Evolutionary conservation across 2,888 invertebrate genomes (phyloP).

Genomic region (Fabriciana adippe): DNA sequence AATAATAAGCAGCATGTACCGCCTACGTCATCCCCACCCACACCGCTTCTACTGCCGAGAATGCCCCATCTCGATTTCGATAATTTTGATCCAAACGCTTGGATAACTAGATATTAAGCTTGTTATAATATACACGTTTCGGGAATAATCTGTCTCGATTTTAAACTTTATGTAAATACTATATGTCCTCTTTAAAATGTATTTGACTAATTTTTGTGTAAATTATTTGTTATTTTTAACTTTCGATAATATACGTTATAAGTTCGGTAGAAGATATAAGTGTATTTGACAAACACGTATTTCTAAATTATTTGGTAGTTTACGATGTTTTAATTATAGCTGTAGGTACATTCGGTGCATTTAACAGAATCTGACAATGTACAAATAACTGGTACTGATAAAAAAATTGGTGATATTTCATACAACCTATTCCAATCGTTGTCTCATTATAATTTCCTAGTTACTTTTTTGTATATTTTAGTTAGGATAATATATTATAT

Average conservation of each 20-base stretch:
- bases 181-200: no score
- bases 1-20: slow-evolving; percentile 45
- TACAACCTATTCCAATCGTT: slow-evolving; percentile 12
- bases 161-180: no score
- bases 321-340: not conserved
- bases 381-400: slow-evolving; percentile 4
- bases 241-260: not conserved
- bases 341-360: not conserved
- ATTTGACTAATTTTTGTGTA: not conserved
- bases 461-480: slow-evolving; percentile 17
- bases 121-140: not conserved
- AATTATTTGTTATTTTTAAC: not conserved
- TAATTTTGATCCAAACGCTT: slow-evolving; percentile 72
- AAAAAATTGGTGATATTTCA: slow-evolving; percentile 8
- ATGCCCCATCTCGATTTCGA: slow-evolving; percentile 66
- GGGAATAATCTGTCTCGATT: no score
- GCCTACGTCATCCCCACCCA: slow-evolving; percentile 52
- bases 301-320: slow-evolving; percentile 1
- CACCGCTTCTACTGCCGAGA: slow-evolving; percentile 63
- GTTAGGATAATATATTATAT: slow-evolving; percentile 8
- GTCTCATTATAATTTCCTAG: slow-evolving; percentile 25
- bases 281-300: not conserved
- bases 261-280: not conserved
- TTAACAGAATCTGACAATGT: slow-evolving; percentile 3
- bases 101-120: slow-evolving; percentile 70